Evolutionary conservation across 64 coral and sea anemone genomes (phyloP).

Genomic region (Trachythela sp.): DNA sequence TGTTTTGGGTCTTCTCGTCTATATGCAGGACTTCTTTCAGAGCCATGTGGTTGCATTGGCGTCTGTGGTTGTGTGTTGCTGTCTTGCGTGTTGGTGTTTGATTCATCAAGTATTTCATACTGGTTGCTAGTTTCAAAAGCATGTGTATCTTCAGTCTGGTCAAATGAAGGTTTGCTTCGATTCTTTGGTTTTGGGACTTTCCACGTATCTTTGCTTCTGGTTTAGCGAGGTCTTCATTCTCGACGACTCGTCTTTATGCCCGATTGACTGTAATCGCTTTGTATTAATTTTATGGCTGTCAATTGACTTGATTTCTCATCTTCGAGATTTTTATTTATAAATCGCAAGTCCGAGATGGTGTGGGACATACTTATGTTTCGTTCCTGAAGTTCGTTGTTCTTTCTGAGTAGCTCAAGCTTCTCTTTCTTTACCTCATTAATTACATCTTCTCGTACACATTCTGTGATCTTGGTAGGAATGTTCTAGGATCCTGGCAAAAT

Average conservation of each 20-base stretch:
- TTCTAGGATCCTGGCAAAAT: too few species aligned
- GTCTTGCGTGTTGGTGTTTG: not conserved
- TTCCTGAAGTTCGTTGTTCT: not conserved
- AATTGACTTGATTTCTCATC: not conserved
- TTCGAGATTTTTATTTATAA: not conserved
- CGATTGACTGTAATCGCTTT: not conserved
- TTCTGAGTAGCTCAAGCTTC: not conserved
- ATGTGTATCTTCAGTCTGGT: not conserved
- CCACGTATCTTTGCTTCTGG: too few species aligned
- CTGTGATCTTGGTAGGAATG: not conserved
- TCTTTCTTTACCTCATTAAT: not conserved
- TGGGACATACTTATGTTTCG: not conserved
- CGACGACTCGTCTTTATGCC: not conserved
- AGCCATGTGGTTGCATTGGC: too few species aligned
- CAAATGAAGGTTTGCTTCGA: not conserved
- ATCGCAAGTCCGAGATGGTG: not conserved
- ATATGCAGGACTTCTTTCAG: too few species aligned
- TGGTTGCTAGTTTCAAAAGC: not conserved
- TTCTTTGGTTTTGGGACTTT: not conserved
- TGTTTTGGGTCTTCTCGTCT: too few species aligned
- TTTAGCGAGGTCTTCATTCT: not conserved
- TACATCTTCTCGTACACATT: not conserved
- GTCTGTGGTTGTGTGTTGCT: too few species aligned
- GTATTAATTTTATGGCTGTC: not conserved
- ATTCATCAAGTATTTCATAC: not conserved